A percentile compares a stretch with the other conserved stretches of the same genome.
Conservation (phyloP, 2,113 vertebrate genomes). For the Ranitomeya variabilis region DNA sequence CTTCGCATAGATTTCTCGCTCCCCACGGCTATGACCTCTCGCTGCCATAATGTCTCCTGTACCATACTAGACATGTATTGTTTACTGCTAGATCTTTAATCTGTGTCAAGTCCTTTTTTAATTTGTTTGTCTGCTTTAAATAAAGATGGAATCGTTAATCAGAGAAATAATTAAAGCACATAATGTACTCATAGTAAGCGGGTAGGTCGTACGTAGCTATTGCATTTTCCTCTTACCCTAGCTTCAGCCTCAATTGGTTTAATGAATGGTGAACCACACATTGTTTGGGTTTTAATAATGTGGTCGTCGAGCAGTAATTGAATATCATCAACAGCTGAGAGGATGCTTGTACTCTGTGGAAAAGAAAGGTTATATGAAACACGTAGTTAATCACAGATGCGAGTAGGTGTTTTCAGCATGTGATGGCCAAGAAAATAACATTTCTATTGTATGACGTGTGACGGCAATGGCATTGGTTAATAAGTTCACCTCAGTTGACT, state of each 20-base stretch:
- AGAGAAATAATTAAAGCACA: conserved; percentile 7
- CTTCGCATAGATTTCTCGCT: background rate
- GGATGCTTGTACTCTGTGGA: conserved; percentile 79
- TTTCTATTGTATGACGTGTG: background rate
- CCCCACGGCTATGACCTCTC: background rate
- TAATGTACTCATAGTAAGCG: background rate
- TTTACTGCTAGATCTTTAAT: background rate
- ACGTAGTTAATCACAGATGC: background rate
- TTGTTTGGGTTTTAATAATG: conserved; percentile 88
- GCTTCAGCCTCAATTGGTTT: conserved; percentile 86
- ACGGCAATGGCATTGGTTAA: background rate
- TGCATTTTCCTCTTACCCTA: conserved; percentile 74
- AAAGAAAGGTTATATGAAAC: conserved; percentile 11
- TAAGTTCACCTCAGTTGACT: background rate
- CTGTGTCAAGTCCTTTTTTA: background rate
- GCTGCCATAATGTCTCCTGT: background rate
- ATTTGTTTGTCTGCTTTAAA: background rate
- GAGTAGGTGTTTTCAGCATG: background rate
- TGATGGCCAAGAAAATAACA: background rate
- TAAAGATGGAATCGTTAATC: background rate
- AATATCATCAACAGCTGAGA: conserved; percentile 87
- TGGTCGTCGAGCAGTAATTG: conserved; percentile 90
- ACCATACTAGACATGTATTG: background rate
- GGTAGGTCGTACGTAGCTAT: background rate
- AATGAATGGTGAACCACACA: conserved; percentile 88